These are phyloP conservation scores for Asobara japonica DNA, from an alignment of 1,140 invertebrate species.

Conservation along the genomic window DNA sequence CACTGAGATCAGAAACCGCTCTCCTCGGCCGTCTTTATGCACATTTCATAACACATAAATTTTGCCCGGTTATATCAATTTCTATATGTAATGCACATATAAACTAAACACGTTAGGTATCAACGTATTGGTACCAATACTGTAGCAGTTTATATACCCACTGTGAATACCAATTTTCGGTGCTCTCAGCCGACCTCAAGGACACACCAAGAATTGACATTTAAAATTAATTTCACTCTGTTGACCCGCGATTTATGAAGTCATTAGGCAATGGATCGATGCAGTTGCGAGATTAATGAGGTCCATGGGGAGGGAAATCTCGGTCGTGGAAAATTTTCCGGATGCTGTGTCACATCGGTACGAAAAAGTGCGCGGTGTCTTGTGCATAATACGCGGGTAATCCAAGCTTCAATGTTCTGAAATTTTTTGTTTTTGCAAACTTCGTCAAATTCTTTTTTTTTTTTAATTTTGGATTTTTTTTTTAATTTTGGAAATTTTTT, in stretches of 20 bases:
- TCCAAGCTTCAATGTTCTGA: no score
- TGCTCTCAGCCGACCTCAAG: not conserved
- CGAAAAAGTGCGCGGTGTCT: no score
- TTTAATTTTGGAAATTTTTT: no score
- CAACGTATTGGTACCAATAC: not conserved
- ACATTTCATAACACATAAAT: conserved; percentile 22
- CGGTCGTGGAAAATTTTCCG: no score
- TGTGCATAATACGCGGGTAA: no score
- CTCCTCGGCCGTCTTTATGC: conserved; percentile 25
- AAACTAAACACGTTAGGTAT: not conserved
- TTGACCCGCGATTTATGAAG: not conserved
- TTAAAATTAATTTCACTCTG: conserved; percentile 24
- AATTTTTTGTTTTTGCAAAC: no score
- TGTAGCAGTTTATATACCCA: not conserved
- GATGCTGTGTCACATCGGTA: no score
- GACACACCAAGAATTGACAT: conserved; percentile 22
- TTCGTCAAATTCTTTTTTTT: no score
- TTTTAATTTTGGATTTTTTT: no score
- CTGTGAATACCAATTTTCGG: conserved; percentile 30
- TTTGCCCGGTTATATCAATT: not conserved
- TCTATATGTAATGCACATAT: not conserved
- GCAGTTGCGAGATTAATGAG: not conserved
- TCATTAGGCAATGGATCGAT: not conserved
- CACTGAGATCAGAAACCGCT: conserved; percentile 35
- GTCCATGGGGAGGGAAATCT: no score